Percentiles rank a stretch among this genome's conserved stretches.
Conservation (phyloP, 2,113 vertebrate species). For the Mesoclemmys tuberculata region DNA sequence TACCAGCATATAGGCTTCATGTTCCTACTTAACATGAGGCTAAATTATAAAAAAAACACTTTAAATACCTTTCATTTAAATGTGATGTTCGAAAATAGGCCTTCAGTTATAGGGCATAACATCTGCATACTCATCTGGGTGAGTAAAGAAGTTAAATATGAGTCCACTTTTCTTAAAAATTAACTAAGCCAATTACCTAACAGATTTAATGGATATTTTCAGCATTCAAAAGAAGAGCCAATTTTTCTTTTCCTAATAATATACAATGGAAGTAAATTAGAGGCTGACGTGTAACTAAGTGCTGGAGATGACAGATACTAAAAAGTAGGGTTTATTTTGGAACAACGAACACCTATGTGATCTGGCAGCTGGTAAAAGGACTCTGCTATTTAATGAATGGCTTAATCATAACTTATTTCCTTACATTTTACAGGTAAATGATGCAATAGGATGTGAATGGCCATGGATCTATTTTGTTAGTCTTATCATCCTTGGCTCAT, state of each 20-base stretch:
- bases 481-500: slow-evolving; percentile 99
- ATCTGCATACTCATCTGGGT: background rate
- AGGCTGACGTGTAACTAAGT: background rate
- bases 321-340: background rate
- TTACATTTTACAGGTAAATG: slow-evolving; percentile 92
- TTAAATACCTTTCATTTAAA: background rate
- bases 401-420: slow-evolving; percentile 84
- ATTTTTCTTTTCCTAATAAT: background rate
- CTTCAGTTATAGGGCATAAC: background rate
- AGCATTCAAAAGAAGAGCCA: background rate
- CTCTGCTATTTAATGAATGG: slow-evolving; percentile 77
- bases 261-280: background rate
- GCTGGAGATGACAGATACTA: background rate
- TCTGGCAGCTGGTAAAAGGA: slow-evolving; percentile 78
- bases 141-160: slow-evolving; percentile 25
- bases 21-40: background rate
- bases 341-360: slow-evolving; percentile 61
- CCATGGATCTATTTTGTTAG: slow-evolving; percentile 99
- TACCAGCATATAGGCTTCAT: background rate
- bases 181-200: background rate
- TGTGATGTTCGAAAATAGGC: background rate
- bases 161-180: background rate
- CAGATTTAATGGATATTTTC: background rate
- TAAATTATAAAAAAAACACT: background rate
- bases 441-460: slow-evolving; percentile 96